Percentiles rank a stretch among this genome's conserved stretches.
Evolutionary conservation across 2,888 invertebrate genomes (phyloP).

Genomic region (Silvanus unidentatus): DNA sequence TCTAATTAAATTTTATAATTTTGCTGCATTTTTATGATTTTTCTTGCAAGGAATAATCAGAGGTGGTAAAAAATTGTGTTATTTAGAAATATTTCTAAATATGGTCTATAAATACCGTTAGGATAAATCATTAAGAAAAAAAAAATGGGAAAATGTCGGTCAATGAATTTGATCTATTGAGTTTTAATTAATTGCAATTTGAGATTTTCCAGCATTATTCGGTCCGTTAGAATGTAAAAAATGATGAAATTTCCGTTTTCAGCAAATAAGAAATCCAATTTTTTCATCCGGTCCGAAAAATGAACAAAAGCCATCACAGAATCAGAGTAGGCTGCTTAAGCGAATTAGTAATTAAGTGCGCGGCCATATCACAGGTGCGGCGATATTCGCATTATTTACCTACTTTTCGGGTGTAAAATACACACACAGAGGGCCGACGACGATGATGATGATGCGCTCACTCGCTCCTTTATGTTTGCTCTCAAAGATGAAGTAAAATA

Average conservation of each 20-base stretch:
- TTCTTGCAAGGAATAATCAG: too few relatives aligned
- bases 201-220: too few relatives aligned
- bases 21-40: too few relatives aligned
- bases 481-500: conserved; percentile 43
- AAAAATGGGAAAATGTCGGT: conserved; percentile 19
- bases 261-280: conserved; percentile 20
- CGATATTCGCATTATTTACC: conserved; percentile 36
- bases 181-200: conserved; percentile 9
- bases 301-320: too few relatives aligned
- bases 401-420: conserved; percentile 31
- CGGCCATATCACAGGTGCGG: conserved; percentile 35
- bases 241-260: not conserved
- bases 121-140: not conserved
- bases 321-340: too few relatives aligned
- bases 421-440: conserved; percentile 18
- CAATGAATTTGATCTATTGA: conserved; percentile 18
- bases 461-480: not conserved
- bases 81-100: not conserved
- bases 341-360: conserved; percentile 19
- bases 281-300: conserved; percentile 19
- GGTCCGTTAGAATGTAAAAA: not conserved
- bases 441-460: conserved; percentile 6
- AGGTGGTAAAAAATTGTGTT: too few relatives aligned
- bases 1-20: too few relatives aligned
- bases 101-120: not conserved